Percentiles rank a stretch among this genome's conserved stretches.
phyloP scores from a whole-genome alignment of 2,113 vertebrate species.

The Grantiella picta region DNA sequence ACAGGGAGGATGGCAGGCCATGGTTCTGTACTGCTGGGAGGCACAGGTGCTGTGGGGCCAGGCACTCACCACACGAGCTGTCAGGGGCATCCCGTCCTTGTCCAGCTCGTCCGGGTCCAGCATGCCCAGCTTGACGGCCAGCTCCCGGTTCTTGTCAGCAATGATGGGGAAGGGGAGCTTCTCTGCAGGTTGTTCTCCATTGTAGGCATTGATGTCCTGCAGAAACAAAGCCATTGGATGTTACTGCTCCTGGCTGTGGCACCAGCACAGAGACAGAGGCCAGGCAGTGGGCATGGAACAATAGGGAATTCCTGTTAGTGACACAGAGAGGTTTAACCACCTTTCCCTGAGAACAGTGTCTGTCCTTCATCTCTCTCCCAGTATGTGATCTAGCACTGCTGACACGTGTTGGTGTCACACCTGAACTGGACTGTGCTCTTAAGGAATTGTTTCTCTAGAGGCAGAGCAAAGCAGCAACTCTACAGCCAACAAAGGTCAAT shows the following conservation, averaged over 20 bases:
- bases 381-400: not conserved
- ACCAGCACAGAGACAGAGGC: not conserved
- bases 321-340: not conserved
- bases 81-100: conserved; percentile 86
- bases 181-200: conserved; percentile 53
- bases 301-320: not conserved
- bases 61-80: conserved; percentile 89
- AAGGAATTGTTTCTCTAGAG: not conserved
- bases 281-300: not conserved
- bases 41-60: not conserved
- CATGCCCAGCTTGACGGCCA: conserved; percentile 89
- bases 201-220: conserved; percentile 89
- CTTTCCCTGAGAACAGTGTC: not conserved
- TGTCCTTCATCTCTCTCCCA: not conserved
- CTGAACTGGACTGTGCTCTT: not conserved
- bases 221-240: not conserved
- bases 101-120: conserved; percentile 92
- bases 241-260: not conserved
- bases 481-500: not conserved
- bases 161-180: conserved; percentile 93
- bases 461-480: not conserved
- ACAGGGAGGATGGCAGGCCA: not conserved
- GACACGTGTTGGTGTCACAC: not conserved
- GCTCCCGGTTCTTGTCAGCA: conserved; percentile 85
- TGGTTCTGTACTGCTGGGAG: not conserved